Base-by-base conservation (phyloP, 2,888 invertebrate genomes). In the Lamproptera curius region DNA sequence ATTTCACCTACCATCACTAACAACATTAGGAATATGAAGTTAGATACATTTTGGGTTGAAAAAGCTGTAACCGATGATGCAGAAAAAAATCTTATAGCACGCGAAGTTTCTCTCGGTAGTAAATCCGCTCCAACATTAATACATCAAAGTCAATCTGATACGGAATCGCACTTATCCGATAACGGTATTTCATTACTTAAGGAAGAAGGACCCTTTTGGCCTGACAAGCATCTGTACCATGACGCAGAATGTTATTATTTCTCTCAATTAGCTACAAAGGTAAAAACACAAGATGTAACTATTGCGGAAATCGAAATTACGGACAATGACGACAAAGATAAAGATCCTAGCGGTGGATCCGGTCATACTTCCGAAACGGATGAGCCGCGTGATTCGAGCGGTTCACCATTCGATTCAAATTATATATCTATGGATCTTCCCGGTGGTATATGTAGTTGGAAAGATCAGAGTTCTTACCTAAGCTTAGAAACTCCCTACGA, bases 371-470 rank as follows among this genome's bases (percentile, higher is more conserved):
- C 87, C 33, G 86, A 85, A 58, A 62, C 65, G 16, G 84, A 81
- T 31, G 77, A 74, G 52, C 56, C 70, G 16, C 55, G 45, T 26
- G 57, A 52, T 15, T 55, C 60, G 16, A 62, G 61, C 46, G 70
- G 72, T 39, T 77, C 76, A 11, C 76, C 80, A 26, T 78, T 67
- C 48, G 80, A 86, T 62, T 91, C 93, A 10, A 91, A 91, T 65
- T 91, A 91, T 63, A 89, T 92, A 62, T 90, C 92, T 40, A 91
- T 93, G 67, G 93, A 93, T 76, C 82, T 95, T 56, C 95, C 95
- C 4, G 94, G 94, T 53, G 94, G 94, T 46, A 90, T 95, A 61
- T 93, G 93, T 73, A 92, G 93, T 70, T 95, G 94, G 94, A 91
- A 91, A 71, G 95, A 94, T 70, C 91, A 93, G 70, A 94, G 93